phyloP scores from a whole-genome alignment of 2,113 vertebrate species.

The Pseudorasbora parva region DNA sequence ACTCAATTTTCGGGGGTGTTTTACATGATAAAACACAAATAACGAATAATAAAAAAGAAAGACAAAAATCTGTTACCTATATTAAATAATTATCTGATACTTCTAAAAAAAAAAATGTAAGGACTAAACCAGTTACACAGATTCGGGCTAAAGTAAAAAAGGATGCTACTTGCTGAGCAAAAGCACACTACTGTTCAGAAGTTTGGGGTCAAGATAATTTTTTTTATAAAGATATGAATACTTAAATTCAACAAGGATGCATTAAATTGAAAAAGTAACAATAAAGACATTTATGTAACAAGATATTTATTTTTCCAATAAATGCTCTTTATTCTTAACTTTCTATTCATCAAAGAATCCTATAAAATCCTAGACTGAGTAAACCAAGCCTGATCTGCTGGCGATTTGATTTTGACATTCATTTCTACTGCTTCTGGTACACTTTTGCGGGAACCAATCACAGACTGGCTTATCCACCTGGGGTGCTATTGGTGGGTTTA shows the following conservation, averaged over 20 bases:
- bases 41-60: background rate
- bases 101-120: background rate
- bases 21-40: no score
- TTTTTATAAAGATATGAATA: no score
- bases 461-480: no score
- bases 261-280: background rate
- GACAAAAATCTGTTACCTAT: background rate
- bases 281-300: background rate
- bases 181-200: no score
- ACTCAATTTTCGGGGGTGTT: background rate
- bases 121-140: background rate
- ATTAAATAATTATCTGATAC: background rate
- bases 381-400: no score
- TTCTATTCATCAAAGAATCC: background rate
- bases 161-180: no score
- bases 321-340: background rate
- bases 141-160: background rate
- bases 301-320: background rate
- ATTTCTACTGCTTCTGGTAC: no score
- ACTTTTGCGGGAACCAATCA: no score
- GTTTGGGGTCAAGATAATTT: no score
- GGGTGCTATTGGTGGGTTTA: no score
- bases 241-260: background rate
- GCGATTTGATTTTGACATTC: no score
- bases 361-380: no score